Evolutionary conservation across 2,888 invertebrate species (phyloP), one percentile per base, ranked within the genome.

Genomic region (Trachelus stipa): DNA sequence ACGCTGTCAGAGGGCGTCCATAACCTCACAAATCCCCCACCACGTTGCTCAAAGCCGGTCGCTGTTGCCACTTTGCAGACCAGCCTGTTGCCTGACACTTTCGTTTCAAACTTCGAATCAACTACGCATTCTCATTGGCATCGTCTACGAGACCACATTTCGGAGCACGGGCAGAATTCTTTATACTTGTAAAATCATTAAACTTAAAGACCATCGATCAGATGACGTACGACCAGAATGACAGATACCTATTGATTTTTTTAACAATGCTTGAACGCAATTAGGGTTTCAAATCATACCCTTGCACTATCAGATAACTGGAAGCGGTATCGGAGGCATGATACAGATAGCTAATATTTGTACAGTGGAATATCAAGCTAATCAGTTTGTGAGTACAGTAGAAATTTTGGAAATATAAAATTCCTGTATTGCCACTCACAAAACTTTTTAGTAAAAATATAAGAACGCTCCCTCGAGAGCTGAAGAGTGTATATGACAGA

Each of bases 1-100:
- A 78, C 75, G 74, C 79, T 73, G 79, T 79, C 81, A 83, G 79
- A 79, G 84, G 83, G 83, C 81, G 85, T 82, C 80, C 85, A 83
- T 84, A 84, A 82, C 84, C 83, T 83, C 83, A 76, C 78, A 35
- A 71, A 31, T 69, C 68, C 40, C 75, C 73, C 69, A 73, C 73
- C 77, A 15, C 34, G 12, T 30, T 15, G 12, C 71, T 6, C 34
- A 23, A 56, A 12, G 33, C 71, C 71, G 31, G 71, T 71, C 71
- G 71, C 71, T 71, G 71, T 71, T 71, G 71, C 71, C 71, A 34
- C 71, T 71, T 71, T 71, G 71, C 71, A 34, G 71, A 23, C 71
- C 71, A 71, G 71, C 71, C 71, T 71, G 71, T 71, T 71, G 31
- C 71, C 71, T 12, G 71, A 71, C 71, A 71, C 71, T 71, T 33